These are phyloP conservation scores for Chionomys nivalis DNA, from an alignment of 2,113 vertebrate genomes.

Conservation along the genomic window DNA sequence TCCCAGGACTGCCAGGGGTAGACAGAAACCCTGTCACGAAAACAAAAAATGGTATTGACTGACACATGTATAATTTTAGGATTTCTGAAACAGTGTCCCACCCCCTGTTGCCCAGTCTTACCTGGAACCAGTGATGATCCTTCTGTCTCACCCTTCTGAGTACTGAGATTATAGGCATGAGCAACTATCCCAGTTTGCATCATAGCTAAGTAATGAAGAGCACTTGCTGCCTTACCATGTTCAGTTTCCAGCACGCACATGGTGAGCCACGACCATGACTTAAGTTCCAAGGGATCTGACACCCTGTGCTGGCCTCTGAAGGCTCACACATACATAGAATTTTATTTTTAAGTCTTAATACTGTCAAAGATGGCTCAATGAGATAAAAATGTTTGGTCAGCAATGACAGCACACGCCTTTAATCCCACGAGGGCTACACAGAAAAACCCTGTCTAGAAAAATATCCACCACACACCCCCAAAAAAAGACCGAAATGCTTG, in stretches of 20 bases:
- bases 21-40: too few species aligned
- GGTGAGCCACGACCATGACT: background rate
- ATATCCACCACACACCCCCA: too few species aligned
- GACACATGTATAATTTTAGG: background rate
- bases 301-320: background rate
- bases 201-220: background rate
- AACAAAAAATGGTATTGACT: background rate
- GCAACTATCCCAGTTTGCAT: background rate
- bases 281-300: background rate
- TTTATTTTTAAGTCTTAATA: background rate
- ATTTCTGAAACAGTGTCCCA: background rate
- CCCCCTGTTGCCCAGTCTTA: background rate
- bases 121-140: background rate
- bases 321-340: background rate
- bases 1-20: too few species aligned
- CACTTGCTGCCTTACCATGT: background rate
- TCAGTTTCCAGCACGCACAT: too few species aligned
- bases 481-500: background rate
- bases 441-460: too few species aligned
- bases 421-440: too few species aligned
- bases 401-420: too few species aligned
- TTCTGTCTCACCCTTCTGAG: background rate
- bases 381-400: background rate
- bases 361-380: background rate
- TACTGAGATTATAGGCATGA: background rate